Conservation (phyloP, 2,113 vertebrate genomes). For the Proterorhinus semilunaris region DNA sequence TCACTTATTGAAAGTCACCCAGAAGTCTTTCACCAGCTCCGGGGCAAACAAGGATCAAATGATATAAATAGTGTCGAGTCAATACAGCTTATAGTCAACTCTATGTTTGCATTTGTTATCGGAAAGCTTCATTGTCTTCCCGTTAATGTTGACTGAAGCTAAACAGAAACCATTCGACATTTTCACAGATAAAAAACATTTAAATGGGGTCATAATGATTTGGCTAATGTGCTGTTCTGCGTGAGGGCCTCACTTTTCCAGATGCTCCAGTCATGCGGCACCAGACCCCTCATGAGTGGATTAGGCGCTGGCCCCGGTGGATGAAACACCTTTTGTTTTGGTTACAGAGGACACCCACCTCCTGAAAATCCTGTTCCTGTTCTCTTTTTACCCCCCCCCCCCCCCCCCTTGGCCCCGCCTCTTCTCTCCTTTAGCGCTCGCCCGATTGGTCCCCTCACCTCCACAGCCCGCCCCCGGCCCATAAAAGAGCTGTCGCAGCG, state of each 20-base stretch:
- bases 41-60: too few species aligned
- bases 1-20: too few species aligned
- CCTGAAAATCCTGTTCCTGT: neutral
- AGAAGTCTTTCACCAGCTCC: too few species aligned
- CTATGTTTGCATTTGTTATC: too few species aligned
- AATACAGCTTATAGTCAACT: too few species aligned
- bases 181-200: too few species aligned
- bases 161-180: too few species aligned
- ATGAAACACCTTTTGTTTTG: conserved; percentile 33
- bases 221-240: neutral
- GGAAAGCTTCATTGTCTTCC: too few species aligned
- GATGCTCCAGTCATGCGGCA: neutral
- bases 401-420: neutral
- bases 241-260: neutral
- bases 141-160: too few species aligned
- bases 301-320: neutral
- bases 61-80: too few species aligned
- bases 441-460: conserved; percentile 59
- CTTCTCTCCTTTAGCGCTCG: neutral
- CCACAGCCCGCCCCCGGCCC: conserved; percentile 34
- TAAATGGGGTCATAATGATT: neutral
- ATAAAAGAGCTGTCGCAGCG: conserved; percentile 61
- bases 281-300: neutral
- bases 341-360: neutral
- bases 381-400: neutral